These are phyloP conservation scores for Papilio helenus DNA, from an alignment of 1,140 invertebrate genomes.

Conservation along the genomic window DNA sequence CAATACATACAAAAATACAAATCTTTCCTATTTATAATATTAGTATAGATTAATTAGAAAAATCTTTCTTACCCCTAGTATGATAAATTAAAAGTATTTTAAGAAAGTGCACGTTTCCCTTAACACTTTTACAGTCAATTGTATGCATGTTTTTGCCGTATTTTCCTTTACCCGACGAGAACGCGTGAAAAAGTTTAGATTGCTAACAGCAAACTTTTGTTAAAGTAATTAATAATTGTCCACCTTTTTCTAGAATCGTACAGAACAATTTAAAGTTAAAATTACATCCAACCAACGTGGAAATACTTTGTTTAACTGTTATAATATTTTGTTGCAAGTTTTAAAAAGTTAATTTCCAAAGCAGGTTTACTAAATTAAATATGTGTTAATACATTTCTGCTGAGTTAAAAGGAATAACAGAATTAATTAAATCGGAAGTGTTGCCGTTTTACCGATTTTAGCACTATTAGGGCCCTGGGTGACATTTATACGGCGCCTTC, in stretches of 20 bases:
- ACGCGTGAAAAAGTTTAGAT: not conserved
- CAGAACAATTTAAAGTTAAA: not conserved
- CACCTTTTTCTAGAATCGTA: not conserved
- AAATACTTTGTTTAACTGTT: not conserved
- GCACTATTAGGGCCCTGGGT: no score
- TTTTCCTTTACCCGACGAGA: not conserved
- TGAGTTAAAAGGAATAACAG: no score
- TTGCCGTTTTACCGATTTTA: no score
- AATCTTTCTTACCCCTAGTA: no score
- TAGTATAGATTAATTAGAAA: no score
- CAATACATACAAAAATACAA: no score
- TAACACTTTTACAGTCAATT: not conserved
- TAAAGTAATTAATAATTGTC: constrained; percentile 1
- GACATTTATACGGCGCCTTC: no score
- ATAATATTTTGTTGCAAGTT: not conserved
- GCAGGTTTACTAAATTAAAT: not conserved
- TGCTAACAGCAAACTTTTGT: not conserved
- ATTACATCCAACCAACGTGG: constrained; percentile 1
- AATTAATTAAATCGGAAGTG: no score
- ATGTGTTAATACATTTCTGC: no score
- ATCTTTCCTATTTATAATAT: no score
- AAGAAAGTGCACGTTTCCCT: not conserved
- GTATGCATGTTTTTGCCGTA: not conserved
- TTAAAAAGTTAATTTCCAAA: not conserved
- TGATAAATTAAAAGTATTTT: no score